Conservation (phyloP, 2,113 vertebrate species). For the Panthera leo region DNA sequence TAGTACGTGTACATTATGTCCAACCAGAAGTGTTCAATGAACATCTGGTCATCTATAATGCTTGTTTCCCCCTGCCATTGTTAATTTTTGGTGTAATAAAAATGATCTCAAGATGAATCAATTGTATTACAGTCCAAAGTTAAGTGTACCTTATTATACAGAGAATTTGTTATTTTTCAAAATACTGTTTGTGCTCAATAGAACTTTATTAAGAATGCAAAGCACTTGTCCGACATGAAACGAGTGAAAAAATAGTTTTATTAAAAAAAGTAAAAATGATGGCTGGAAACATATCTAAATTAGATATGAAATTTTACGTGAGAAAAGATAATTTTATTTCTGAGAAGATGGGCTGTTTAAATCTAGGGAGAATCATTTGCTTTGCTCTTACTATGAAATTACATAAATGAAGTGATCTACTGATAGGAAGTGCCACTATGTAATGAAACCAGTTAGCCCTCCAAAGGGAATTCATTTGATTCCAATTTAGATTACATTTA, state of each 20-base stretch:
- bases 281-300: neutral
- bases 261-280: neutral
- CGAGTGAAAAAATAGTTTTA: neutral
- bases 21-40: neutral
- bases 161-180: conserved; percentile 11
- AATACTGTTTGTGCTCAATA: neutral
- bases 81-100: neutral
- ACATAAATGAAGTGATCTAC: neutral
- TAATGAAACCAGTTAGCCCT: conserved; percentile 31
- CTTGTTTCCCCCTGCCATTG: neutral
- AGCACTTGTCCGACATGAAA: neutral
- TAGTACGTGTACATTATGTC: neutral
- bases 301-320: neutral
- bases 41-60: neutral
- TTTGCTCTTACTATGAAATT: neutral
- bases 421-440: neutral
- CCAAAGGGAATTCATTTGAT: neutral
- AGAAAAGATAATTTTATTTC: conserved; percentile 15
- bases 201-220: neutral
- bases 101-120: neutral
- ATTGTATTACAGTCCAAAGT: neutral
- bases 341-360: conserved; percentile 18
- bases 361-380: neutral
- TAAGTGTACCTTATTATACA: neutral
- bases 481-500: conserved; percentile 8